phyloP scores from a whole-genome alignment of 2,888 invertebrate genomes.

The Caenorhabditis virilis region DNA sequence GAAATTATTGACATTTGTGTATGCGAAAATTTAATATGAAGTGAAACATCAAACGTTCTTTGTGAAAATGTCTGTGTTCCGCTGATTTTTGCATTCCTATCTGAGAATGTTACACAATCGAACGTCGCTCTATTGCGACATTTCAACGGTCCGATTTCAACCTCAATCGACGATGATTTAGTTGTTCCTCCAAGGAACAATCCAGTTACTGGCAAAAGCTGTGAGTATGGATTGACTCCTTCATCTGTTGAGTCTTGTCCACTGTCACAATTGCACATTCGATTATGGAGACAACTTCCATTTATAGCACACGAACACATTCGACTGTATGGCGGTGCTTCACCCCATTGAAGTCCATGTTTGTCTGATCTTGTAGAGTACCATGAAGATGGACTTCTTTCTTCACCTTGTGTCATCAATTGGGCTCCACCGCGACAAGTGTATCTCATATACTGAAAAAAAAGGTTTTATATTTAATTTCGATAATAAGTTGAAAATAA shows the following conservation, averaged over 20 bases:
- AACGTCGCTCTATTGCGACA: conserved; percentile 55
- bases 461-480: background rate
- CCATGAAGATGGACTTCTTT: conserved; percentile 63
- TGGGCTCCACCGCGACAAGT: conserved; percentile 60
- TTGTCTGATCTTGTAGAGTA: conserved; percentile 50
- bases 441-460: conserved; percentile 54
- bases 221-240: conserved; percentile 60
- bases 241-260: conserved; percentile 63
- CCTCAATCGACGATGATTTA: conserved; percentile 51
- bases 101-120: conserved; percentile 63
- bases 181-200: conserved; percentile 65
- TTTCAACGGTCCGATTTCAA: conserved; percentile 60
- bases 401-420: conserved; percentile 63
- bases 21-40: conserved; percentile 62
- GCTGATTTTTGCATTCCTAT: conserved; percentile 60
- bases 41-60: conserved; percentile 54
- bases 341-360: conserved; percentile 63
- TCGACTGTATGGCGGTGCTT: conserved; percentile 64
- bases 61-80: conserved; percentile 53
- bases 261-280: conserved; percentile 66
- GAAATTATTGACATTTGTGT: conserved; percentile 62
- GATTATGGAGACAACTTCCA: conserved; percentile 55
- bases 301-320: conserved; percentile 66
- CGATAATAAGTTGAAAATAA: background rate
- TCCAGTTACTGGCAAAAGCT: conserved; percentile 65